These are phyloP conservation scores for Apostichopus californicus DNA, from an alignment of 35 echinoderm and acorn worm species.

Conservation along the genomic window DNA sequence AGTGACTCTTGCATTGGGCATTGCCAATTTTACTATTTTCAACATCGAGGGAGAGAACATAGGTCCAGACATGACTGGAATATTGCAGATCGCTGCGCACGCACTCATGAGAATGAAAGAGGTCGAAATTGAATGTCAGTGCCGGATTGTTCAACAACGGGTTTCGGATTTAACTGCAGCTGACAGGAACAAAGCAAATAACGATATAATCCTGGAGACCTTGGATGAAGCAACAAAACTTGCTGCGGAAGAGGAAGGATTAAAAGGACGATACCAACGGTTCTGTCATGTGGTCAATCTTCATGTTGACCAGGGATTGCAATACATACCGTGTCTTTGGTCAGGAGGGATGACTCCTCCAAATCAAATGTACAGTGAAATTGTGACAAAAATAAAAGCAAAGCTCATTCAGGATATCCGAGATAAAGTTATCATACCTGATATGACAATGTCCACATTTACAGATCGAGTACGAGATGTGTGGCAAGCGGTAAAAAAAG, in stretches of 20 bases:
- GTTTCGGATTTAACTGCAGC: constrained; percentile 43
- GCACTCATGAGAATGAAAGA: constrained; percentile 55
- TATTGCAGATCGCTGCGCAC: constrained; percentile 48
- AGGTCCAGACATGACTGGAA: constrained; percentile 37
- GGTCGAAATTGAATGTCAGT: constrained; percentile 41
- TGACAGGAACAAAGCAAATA: constrained; percentile 40
- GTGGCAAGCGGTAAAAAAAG: constrained; percentile 34
- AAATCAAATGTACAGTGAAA: constrained; percentile 54
- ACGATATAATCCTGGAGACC: constrained; percentile 5
- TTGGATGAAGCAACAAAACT: constrained; percentile 32
- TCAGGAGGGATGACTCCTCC: constrained; percentile 44
- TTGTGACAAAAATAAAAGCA: constrained; percentile 24
- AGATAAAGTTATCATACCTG: background rate
- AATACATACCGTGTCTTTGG: constrained; percentile 57
- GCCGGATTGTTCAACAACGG: constrained; percentile 49
- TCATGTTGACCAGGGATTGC: constrained; percentile 26
- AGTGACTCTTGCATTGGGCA: constrained; percentile 24
- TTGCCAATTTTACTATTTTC: constrained; percentile 36
- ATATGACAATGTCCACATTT: constrained; percentile 26
- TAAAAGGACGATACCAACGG: constrained; percentile 5
- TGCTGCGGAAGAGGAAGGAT: constrained; percentile 55
- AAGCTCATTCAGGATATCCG: constrained; percentile 30
- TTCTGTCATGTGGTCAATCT: constrained; percentile 34
- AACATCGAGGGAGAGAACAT: constrained; percentile 53
- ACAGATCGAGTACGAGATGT: constrained; percentile 36